phyloP scores from a whole-genome alignment of 2,888 invertebrate species.

The Drosophila parthenogenetica region DNA sequence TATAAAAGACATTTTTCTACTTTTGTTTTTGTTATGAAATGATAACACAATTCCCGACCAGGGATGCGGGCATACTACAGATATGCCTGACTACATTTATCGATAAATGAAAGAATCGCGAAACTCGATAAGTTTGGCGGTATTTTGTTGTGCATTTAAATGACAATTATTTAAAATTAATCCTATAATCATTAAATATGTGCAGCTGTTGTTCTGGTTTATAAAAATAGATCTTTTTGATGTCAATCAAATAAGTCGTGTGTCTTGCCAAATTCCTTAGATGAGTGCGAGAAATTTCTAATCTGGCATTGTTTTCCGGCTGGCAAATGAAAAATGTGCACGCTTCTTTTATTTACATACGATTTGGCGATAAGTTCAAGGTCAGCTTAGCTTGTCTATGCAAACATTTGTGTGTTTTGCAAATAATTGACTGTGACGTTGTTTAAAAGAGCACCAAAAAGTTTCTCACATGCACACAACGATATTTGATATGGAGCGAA shows the following conservation, averaged over 20 bases:
- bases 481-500: conserved; percentile 66
- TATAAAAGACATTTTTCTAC: conserved; percentile 67
- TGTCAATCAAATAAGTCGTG: conserved; percentile 39
- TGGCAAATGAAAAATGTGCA: conserved; percentile 34
- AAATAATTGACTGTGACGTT: conserved; percentile 63
- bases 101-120: conserved; percentile 6
- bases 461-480: conserved; percentile 59
- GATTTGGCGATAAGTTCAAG: conserved; percentile 70
- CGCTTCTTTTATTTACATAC: conserved; percentile 55
- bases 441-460: conserved; percentile 64
- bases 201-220: conserved; percentile 42
- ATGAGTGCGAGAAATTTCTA: conserved; percentile 24
- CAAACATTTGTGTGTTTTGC: conserved; percentile 5
- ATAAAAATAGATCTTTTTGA: conserved; percentile 39
- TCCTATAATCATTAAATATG: background rate
- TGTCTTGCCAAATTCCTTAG: conserved; percentile 54
- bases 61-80: conserved; percentile 20
- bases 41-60: conserved; percentile 26
- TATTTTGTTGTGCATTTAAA: conserved; percentile 3
- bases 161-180: background rate
- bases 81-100: conserved; percentile 10
- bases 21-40: conserved; percentile 66
- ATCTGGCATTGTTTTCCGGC: conserved; percentile 62
- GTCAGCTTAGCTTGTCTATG: conserved; percentile 19
- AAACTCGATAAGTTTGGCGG: conserved; percentile 18